A percentile compares a stretch with the other conserved stretches of the same genome.
Conservation (phyloP, 2,888 invertebrate species). For the Brassicogethes aeneus region DNA sequence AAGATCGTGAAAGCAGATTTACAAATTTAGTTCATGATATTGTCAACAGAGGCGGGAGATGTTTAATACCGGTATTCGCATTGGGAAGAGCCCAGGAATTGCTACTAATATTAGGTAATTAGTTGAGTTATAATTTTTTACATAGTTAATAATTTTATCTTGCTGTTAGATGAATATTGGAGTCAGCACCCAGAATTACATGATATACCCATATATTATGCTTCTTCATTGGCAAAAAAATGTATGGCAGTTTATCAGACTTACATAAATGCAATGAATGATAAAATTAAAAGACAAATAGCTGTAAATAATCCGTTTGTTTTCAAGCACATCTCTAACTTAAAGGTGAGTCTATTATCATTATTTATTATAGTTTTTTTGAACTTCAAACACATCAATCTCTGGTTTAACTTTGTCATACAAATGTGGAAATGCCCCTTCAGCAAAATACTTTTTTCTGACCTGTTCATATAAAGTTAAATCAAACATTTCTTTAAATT, state of each 20-base stretch:
- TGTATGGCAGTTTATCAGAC: constrained; percentile 99
- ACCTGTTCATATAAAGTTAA: constrained; percentile 53
- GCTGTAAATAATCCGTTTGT: constrained; percentile 98
- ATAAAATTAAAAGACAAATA: constrained; percentile 90
- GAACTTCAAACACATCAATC: constrained; percentile 54
- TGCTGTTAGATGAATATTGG: constrained; percentile 86
- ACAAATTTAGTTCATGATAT: constrained; percentile 92
- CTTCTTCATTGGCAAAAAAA: constrained; percentile 97
- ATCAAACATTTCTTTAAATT: constrained; percentile 63
- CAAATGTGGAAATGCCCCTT: constrained; percentile 53
- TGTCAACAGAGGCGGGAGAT: constrained; percentile 92
- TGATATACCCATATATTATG: constrained; percentile 98
- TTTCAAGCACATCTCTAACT: constrained; percentile 92
- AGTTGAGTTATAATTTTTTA: constrained; percentile 28
- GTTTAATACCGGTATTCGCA: constrained; percentile 98
- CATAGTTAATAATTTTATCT: neutral
- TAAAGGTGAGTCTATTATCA: constrained; percentile 66
- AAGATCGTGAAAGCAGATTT: constrained; percentile 91
- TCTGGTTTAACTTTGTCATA: constrained; percentile 61
- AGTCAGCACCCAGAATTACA: constrained; percentile 93
- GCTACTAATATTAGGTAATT: constrained; percentile 56
- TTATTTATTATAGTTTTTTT: constrained; percentile 33
- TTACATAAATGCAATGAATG: constrained; percentile 99
- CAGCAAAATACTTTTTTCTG: constrained; percentile 49
- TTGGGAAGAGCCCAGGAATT: constrained; percentile 95